Conservation (phyloP, 2,888 invertebrate species). For the Sinodicranocentrus sp. region DNA sequence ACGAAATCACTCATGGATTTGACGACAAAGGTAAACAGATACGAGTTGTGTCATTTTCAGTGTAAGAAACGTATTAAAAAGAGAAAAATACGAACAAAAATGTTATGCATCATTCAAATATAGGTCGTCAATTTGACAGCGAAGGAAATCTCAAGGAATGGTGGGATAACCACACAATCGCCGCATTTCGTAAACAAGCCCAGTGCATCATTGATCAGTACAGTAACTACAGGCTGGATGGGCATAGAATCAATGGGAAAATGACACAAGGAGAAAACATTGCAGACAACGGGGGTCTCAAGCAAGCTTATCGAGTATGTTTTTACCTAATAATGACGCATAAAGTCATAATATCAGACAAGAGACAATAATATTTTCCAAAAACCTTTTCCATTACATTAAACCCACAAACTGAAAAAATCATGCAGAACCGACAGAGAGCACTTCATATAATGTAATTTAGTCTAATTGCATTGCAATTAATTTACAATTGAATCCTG, state of each 20-base stretch:
- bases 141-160: conserved; percentile 80
- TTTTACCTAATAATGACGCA: too few species aligned
- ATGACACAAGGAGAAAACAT: conserved; percentile 84
- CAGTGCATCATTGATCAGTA: conserved; percentile 80
- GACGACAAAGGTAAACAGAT: conserved; percentile 73
- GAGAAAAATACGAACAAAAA: conserved; percentile 7
- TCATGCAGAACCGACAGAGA: too few species aligned
- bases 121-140: conserved; percentile 82
- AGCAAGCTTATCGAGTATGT: conserved; percentile 90
- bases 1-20: conserved; percentile 73
- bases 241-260: conserved; percentile 77
- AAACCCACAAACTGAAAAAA: too few species aligned
- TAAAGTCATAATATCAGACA: too few species aligned
- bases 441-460: too few species aligned
- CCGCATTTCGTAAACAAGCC: conserved; percentile 78
- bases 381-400: too few species aligned
- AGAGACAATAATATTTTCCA: too few species aligned
- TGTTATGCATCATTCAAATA: too few species aligned
- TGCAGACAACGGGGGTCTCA: conserved; percentile 95
- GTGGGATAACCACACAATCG: conserved; percentile 78
- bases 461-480: neutral
- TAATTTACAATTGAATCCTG: neutral
- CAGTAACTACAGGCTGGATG: conserved; percentile 78
- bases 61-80: too few species aligned
- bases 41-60: too few species aligned